Evolutionary conservation across 2,888 invertebrate genomes (phyloP).

Genomic region (Acanthosepion pharaonis): DNA sequence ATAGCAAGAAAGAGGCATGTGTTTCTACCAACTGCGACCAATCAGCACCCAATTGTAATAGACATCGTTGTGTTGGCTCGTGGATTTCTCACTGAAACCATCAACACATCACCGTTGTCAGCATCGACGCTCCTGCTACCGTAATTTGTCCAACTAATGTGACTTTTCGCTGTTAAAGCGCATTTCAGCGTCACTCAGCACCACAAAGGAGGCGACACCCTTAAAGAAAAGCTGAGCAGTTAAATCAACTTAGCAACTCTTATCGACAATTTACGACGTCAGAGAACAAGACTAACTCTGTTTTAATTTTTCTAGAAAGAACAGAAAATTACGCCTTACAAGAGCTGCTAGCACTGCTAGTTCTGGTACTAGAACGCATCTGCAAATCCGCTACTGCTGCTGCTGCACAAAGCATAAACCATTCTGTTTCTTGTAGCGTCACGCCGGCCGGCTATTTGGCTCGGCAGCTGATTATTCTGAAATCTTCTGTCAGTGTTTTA

Average conservation of each 20-base stretch:
- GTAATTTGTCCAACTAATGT: no score
- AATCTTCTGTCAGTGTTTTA: background rate
- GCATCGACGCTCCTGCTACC: background rate
- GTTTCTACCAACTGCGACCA: background rate
- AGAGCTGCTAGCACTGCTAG: background rate
- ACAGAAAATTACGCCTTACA: background rate
- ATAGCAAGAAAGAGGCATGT: background rate
- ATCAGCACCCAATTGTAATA: background rate
- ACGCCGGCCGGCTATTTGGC: background rate
- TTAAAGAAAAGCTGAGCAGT: no score
- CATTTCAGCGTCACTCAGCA: no score
- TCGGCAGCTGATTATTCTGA: background rate
- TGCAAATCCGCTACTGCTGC: background rate
- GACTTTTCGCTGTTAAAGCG: no score
- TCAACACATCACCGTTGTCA: background rate
- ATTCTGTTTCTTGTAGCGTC: background rate
- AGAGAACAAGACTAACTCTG: background rate
- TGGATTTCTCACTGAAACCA: background rate
- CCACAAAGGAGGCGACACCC: no score
- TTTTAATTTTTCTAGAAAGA: background rate
- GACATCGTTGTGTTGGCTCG: background rate
- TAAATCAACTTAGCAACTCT: no score
- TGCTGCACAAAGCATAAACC: background rate
- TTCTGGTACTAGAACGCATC: background rate
- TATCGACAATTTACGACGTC: background rate